These are phyloP conservation scores for Gallirallus australis DNA, from an alignment of 2,797 vertebrate genomes.

Conservation along the genomic window DNA sequence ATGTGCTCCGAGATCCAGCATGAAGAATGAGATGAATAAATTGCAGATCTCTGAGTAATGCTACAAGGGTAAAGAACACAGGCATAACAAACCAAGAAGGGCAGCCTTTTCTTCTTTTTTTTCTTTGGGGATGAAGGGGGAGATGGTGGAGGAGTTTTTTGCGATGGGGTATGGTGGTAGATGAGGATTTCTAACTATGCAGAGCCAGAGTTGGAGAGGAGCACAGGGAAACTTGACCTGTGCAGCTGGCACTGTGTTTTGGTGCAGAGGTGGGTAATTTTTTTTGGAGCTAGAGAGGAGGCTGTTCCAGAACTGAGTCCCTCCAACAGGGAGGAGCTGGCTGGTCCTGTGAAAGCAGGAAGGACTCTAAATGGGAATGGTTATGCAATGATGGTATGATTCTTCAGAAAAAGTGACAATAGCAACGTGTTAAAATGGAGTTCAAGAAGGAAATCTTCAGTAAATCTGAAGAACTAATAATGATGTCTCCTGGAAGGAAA, in stretches of 20 bases:
- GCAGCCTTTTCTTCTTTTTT: background rate
- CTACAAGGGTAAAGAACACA: background rate
- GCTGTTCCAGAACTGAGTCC: background rate
- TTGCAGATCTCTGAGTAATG: background rate
- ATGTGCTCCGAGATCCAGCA: background rate
- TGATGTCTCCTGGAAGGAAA: background rate
- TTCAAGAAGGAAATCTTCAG: background rate
- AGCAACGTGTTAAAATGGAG: background rate
- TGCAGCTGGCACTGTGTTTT: background rate
- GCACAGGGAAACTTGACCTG: accelerated
- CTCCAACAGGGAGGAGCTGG: background rate
- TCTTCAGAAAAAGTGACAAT: background rate
- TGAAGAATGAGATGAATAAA: background rate
- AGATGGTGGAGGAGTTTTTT: background rate
- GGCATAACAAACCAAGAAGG: background rate
- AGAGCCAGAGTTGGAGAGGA: background rate
- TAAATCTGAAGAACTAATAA: background rate
- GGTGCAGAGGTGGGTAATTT: background rate
- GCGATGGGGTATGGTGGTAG: background rate
- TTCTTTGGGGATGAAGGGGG: no score
- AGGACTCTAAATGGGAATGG: background rate
- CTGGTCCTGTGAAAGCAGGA: background rate
- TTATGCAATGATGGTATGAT: background rate
- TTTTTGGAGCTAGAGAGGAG: background rate
- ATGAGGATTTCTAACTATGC: background rate